Base-by-base conservation (phyloP, 2,113 vertebrate genomes). In the Coturnix japonica region DNA sequence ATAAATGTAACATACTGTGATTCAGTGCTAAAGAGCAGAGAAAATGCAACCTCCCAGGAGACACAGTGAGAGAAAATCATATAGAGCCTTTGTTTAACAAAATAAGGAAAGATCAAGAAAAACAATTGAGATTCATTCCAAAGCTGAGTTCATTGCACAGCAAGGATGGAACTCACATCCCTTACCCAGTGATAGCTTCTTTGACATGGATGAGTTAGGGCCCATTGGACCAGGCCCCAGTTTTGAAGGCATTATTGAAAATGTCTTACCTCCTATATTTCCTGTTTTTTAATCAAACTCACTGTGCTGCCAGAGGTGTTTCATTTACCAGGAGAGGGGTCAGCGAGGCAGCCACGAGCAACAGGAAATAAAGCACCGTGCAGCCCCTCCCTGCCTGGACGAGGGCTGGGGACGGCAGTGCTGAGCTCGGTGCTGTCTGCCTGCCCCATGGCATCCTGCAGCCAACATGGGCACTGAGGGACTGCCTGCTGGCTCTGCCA, bases 231-330 rank as follows among this genome's bases (percentile, higher is more conserved):
- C 85, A 21, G 64, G 83, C 35, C 0, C 2, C 67, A 22, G 56
- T 64, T 91, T 80, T 1, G 37, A 87, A 95, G 85, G 46, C 70
- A 20, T 83, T 89, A 95, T 88, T 95, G 89, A 21, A 94, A 94
- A 76, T 0, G 47, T 79, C 77, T 94, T 94, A 33, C 84, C 93
- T 90, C 70, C 85, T 91, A 23, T 49, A 87, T 91, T 96, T 92
- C 94, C 75, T 89, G 84, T 22, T 43, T 90, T 96, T 95, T 95
- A 95, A 95, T 96, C 94, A 96, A 96, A 95, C 94, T 95, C 88
- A 86, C 87, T 87, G 81, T 5, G 0, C 91, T 95, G 87, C 94
- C 89, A 95, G 94, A 97, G 96, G 95, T 97, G 95, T 96, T 97
- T 96, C 95, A 96, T 96, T 95, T 96, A 96, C 96, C 84, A n/a